These are phyloP conservation scores for Argynnis bischoffii DNA, from an alignment of 2,888 invertebrate genomes.

Conservation along the genomic window DNA sequence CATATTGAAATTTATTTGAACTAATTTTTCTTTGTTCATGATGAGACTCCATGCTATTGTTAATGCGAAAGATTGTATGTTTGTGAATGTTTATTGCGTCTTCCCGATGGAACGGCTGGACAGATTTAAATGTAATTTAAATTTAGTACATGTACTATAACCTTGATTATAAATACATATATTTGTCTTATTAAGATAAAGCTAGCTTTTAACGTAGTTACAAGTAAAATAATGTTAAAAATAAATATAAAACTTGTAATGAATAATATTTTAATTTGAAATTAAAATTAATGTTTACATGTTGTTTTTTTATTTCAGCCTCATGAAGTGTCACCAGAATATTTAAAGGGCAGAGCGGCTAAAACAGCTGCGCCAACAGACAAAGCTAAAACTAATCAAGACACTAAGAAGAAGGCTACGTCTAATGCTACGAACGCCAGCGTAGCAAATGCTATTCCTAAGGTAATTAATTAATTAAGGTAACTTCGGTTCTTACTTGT, in stretches of 20 bases:
- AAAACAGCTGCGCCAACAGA: constrained; percentile 58
- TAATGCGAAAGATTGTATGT: not conserved
- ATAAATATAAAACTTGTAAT: no score
- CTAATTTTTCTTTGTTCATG: no score
- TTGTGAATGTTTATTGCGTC: no score
- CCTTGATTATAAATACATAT: no score
- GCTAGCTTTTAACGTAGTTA: no score
- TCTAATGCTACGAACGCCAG: constrained; percentile 40
- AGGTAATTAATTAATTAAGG: constrained; percentile 50
- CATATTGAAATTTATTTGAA: no score
- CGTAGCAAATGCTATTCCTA: constrained; percentile 55
- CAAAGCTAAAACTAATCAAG: constrained; percentile 55
- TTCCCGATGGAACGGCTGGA: no score
- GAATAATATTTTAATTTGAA: not conserved
- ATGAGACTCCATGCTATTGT: not conserved
- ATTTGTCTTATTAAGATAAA: no score
- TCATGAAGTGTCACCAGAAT: constrained; percentile 76
- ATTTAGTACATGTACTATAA: no score
- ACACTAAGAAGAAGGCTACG: constrained; percentile 63
- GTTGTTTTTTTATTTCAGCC: constrained; percentile 54
- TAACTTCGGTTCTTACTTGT: not conserved
- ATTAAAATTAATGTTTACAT: not conserved
- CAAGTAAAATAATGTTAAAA: no score
- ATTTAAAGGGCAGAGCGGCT: constrained; percentile 68
- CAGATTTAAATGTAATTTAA: no score